phyloP scores from a whole-genome alignment of 2,113 vertebrate species.

The Echinops telfairi region DNA sequence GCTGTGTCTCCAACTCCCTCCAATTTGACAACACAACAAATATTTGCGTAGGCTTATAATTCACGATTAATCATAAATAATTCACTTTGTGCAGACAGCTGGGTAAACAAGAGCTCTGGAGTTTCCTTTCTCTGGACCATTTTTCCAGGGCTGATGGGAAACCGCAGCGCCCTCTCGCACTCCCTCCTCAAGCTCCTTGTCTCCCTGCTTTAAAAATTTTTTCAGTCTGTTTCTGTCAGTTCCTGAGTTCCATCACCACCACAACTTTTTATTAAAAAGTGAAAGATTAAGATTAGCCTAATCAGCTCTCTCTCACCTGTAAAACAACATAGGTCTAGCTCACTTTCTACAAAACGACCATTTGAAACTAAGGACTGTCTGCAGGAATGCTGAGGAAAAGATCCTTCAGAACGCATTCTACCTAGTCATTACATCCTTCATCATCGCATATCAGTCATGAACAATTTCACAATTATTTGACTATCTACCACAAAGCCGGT shows the following conservation, averaged over 20 bases:
- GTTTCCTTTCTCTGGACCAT: conserved; percentile 73
- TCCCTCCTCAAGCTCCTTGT: not conserved
- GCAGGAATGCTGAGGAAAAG: not conserved
- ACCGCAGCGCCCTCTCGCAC: not conserved
- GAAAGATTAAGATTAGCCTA: not conserved
- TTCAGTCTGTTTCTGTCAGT: conserved; percentile 17
- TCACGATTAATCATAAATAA: conserved; percentile 83
- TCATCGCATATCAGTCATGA: conserved; percentile 55
- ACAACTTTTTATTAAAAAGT: not conserved
- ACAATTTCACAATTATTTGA: conserved; percentile 74
- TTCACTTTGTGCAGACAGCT: conserved; percentile 82
- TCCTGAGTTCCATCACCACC: not conserved
- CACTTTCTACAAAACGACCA: not conserved
- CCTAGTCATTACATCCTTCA: conserved; percentile 1
- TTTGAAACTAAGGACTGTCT: conserved; percentile 12
- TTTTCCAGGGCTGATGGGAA: conserved; percentile 66
- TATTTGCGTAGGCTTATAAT: conserved; percentile 83
- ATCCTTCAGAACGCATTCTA: not conserved
- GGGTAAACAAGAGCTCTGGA: conserved; percentile 77
- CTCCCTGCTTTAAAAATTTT: not conserved
- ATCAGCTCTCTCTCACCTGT: not conserved
- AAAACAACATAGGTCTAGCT: not conserved
- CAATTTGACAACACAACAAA: conserved; percentile 77
- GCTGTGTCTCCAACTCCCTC: conserved; percentile 62
- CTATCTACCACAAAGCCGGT: conserved; percentile 58